Evolutionary conservation across 2,888 invertebrate genomes (phyloP), one percentile per base, ranked within the genome.

Genomic region (Neuroscelio doddi): DNA sequence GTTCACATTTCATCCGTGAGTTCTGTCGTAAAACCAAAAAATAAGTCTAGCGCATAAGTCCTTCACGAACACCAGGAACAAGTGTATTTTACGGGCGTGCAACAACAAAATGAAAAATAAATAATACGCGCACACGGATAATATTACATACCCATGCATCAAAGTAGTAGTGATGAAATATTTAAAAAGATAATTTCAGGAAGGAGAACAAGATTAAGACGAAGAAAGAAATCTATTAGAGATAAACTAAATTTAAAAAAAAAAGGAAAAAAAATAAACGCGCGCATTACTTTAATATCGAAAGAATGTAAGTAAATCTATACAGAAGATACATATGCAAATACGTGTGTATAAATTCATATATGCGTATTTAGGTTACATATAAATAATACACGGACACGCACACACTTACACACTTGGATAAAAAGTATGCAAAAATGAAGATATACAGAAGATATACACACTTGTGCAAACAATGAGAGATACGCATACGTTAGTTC

Each of bases 1-100:
- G 90, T 75, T 78, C 73, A 71, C 70, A 70, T 68, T 75, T 75
- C 71, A 72, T 71, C 70, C 72, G 72, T 73, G 75, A 77, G 69
- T 76, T 77, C 72, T 74, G 58, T 76, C 74, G 67, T 75, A 68
- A 51, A 62, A 68, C 56, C 42, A 46, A 36, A 32, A 53, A 38
- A 49, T 59, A 58, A 45, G 59, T 58, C 34, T 57, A 55, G 49
- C 32, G 7, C 30, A 32, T 64, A 67, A 51, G 67, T 57, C 53
- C 44, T 61, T 52, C 69, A 72, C 73, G 73, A 71, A 73, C 71
- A 72, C 63, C 69, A 71, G 61, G 49, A 69, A 65, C 50, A 55
- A 56, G 49, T 61, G 45, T 61, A 55, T 52, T 47, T 51, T 44
- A 26, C 59, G 57, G 46, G 64, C 51, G 64, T 34, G 58, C 46